These are phyloP conservation scores for Eurystomus glaucurus DNA, from an alignment of 2,797 vertebrate species.

Conservation along the genomic window DNA sequence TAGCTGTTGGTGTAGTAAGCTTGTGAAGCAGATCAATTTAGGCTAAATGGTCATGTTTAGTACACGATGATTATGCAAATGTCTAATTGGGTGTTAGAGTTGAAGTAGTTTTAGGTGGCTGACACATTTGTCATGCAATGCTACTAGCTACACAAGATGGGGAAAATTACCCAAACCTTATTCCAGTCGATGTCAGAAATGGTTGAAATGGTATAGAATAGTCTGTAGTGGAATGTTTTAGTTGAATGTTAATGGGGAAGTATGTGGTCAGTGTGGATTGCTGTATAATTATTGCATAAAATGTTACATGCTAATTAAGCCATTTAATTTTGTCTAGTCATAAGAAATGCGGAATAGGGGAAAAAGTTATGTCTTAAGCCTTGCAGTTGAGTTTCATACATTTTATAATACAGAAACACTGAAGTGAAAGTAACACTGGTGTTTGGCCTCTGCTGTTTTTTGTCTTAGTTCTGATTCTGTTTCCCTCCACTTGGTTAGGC, in stretches of 20 bases:
- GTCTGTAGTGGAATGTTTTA: neutral
- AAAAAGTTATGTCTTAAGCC: neutral
- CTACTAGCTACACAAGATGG: neutral
- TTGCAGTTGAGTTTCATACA: neutral
- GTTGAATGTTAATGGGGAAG: conserved; percentile 31
- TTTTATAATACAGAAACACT: neutral
- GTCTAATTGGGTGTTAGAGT: neutral
- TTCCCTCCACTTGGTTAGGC: neutral
- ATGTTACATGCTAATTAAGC: conserved; percentile 49
- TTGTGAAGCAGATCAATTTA: neutral
- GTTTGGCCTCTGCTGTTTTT: neutral
- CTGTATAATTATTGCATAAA: conserved; percentile 35
- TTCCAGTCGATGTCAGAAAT: conserved; percentile 1
- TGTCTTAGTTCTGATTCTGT: neutral
- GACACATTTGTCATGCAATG: neutral
- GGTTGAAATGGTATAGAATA: neutral
- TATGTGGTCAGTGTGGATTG: conserved; percentile 9
- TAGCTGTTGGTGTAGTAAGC: neutral
- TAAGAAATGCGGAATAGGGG: neutral
- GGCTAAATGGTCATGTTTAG: neutral
- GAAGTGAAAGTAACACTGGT: neutral
- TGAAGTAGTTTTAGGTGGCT: neutral
- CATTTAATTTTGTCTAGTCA: neutral
- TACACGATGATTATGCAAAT: neutral
- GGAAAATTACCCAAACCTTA: neutral